A percentile compares a stretch with the other conserved stretches of the same genome.
Evolutionary conservation across 2,113 vertebrate species (phyloP).

Genomic region (Prionailurus viverrinus): DNA sequence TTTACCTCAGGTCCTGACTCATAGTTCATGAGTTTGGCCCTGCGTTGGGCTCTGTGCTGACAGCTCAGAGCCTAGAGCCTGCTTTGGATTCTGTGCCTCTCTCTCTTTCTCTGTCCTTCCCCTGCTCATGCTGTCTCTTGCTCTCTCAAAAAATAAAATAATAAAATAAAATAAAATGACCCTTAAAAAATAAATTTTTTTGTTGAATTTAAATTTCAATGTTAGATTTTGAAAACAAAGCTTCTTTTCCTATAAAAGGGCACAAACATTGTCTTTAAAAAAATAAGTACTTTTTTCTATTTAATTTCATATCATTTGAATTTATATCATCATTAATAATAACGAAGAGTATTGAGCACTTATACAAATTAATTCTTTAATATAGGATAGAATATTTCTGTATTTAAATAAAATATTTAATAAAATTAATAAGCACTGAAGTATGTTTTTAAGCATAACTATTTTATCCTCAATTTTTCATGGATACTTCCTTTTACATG

Average conservation of each 20-base stretch:
- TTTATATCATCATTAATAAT: background rate
- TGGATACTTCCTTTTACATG: background rate
- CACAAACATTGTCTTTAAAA: background rate
- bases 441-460: background rate
- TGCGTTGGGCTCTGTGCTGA: too few species aligned
- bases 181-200: background rate
- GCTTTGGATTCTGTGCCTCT: too few species aligned
- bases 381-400: background rate
- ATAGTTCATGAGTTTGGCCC: too few species aligned
- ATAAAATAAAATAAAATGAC: too few species aligned
- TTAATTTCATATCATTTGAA: background rate
- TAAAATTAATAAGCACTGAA: background rate
- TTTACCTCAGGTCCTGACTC: too few species aligned
- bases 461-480: background rate
- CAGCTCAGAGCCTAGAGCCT: too few species aligned
- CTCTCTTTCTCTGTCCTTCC: too few species aligned
- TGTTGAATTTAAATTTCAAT: constrained; percentile 28
- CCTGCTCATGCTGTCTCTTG: too few species aligned
- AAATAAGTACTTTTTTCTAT: background rate
- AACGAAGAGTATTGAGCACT: background rate
- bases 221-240: background rate
- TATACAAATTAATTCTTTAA: background rate
- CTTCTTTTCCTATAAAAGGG: background rate
- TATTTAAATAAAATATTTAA: background rate
- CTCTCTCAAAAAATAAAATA: too few species aligned